These are phyloP conservation scores for Rhagologus leucostigma DNA, from an alignment of 2,113 vertebrate species.

Conservation along the genomic window DNA sequence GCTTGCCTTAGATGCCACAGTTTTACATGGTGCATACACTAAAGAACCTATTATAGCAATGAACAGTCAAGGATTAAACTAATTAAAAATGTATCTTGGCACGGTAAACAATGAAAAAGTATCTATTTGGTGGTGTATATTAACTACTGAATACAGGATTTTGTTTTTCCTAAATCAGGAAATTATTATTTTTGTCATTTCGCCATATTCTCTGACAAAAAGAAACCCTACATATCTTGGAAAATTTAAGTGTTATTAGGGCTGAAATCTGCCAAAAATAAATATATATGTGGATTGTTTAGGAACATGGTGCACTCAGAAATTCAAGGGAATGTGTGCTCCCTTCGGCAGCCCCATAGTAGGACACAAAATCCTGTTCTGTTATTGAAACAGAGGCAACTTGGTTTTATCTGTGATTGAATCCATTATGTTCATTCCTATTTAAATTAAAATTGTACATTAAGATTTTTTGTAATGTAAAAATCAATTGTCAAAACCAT, in stretches of 20 bases:
- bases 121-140: not conserved
- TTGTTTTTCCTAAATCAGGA: not conserved
- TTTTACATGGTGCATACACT: not conserved
- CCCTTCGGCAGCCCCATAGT: not conserved
- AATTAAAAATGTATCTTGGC: not conserved
- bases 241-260: not conserved
- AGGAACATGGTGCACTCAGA: not conserved
- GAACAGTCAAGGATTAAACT: not conserved
- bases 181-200: not conserved
- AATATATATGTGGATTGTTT: not conserved
- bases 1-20: not conserved
- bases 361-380: not conserved
- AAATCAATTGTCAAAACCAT: not conserved
- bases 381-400: not conserved
- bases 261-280: not conserved
- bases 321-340: not conserved
- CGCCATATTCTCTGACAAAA: not conserved
- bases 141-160: not conserved
- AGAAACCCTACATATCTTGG: rapidly evolving
- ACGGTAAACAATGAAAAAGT: not conserved
- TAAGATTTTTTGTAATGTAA: not conserved
- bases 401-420: not conserved
- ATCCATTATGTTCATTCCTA: not conserved
- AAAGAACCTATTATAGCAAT: not conserved
- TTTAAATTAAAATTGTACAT: not conserved